These are phyloP conservation scores for Larimichthys polyactis DNA, from an alignment of 2,113 vertebrate genomes.

Conservation along the genomic window DNA sequence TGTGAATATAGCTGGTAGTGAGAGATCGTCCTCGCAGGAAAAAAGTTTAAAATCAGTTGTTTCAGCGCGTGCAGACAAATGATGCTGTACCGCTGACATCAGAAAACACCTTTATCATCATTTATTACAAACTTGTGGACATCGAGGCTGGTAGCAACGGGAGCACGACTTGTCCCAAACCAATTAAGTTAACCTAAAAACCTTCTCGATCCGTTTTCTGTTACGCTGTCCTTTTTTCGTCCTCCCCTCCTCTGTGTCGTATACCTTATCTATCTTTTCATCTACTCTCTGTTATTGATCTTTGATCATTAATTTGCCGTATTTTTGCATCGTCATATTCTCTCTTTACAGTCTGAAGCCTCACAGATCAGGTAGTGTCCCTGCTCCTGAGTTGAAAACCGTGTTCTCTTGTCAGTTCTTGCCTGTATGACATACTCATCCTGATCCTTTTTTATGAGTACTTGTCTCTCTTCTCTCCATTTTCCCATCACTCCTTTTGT, in stretches of 20 bases:
- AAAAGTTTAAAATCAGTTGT: too few species aligned
- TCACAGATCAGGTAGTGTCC: conserved; percentile 22
- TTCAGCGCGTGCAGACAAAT: too few species aligned
- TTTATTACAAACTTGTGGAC: not conserved
- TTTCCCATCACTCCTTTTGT: conserved; percentile 24
- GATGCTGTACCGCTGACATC: too few species aligned
- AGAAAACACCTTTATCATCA: too few species aligned
- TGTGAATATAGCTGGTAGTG: not conserved
- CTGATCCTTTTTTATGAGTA: conserved; percentile 13
- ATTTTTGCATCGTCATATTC: conserved; percentile 6
- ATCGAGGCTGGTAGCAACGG: not conserved
- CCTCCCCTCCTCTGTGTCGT: not conserved
- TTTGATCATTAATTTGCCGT: conserved; percentile 2
- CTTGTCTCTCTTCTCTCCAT: conserved; percentile 15
- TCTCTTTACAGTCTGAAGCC: conserved; percentile 5
- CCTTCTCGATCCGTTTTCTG: not conserved
- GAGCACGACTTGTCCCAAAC: not conserved
- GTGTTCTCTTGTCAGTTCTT: conserved; percentile 43
- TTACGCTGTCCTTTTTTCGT: not conserved
- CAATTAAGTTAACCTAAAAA: not conserved
- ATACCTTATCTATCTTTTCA: not conserved
- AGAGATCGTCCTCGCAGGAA: not conserved
- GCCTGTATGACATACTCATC: conserved; percentile 44
- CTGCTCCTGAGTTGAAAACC: conserved; percentile 19
- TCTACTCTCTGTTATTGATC: conserved; percentile 10